phyloP scores from a whole-genome alignment of 2,797 vertebrate species.

The Pantherophis alleghaniensis region DNA sequence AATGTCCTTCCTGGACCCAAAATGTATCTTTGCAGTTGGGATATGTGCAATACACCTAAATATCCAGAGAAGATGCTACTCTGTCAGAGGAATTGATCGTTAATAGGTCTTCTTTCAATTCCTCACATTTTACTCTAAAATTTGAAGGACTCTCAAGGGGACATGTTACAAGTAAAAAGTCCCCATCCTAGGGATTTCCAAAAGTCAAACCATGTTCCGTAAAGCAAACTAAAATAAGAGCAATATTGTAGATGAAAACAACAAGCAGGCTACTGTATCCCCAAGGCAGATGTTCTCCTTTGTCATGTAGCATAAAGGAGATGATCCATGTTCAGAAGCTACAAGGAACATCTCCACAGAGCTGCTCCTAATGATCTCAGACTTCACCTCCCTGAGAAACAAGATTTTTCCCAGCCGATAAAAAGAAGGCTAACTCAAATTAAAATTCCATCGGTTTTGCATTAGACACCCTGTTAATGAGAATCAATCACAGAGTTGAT shows the following conservation, averaged over 20 bases:
- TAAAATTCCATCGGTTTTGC: neutral
- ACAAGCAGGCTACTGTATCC: neutral
- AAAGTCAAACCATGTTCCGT: neutral
- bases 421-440: neutral
- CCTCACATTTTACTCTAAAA: neutral
- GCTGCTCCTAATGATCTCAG: neutral
- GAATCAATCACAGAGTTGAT: slow-evolving; percentile 13
- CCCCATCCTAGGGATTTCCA: neutral
- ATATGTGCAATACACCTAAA: neutral
- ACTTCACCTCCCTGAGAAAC: neutral
- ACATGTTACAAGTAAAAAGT: neutral
- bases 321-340: neutral
- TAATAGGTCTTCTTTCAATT: neutral
- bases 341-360: neutral
- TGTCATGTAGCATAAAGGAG: neutral
- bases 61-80: neutral
- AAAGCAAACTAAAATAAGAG: neutral
- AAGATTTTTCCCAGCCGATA: neutral
- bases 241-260: neutral
- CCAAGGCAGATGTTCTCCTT: neutral
- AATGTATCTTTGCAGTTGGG: neutral
- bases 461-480: neutral
- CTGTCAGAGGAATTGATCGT: neutral
- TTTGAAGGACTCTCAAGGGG: neutral
- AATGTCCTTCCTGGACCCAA: neutral